A percentile compares a stretch with the other conserved stretches of the same genome.
phyloP scores from a whole-genome alignment of 2,113 vertebrate species.

The Cnemophilus loriae region DNA sequence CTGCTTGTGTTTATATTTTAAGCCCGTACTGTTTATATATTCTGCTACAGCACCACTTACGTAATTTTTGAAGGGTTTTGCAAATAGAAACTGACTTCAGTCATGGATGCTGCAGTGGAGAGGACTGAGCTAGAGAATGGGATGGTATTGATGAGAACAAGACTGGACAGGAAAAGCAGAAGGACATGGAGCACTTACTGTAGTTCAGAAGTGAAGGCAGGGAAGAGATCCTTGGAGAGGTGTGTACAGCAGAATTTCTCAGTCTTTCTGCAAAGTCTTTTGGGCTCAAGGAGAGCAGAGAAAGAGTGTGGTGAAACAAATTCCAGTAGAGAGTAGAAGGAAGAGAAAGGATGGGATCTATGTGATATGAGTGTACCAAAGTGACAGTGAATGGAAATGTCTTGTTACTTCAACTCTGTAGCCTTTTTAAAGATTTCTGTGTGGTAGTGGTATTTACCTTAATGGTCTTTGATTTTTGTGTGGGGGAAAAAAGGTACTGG shows the following conservation, averaged over 20 bases:
- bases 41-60: neutral
- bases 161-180: neutral
- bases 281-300: neutral
- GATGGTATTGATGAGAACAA: neutral
- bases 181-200: neutral
- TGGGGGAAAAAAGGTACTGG: neutral
- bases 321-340: neutral
- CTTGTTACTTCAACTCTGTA: neutral
- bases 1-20: neutral
- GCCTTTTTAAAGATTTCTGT: neutral
- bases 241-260: neutral
- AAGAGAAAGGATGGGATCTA: neutral
- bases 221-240: neutral
- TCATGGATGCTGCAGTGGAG: neutral
- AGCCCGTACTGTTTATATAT: neutral
- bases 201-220: neutral
- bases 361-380: neutral
- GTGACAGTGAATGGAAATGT: neutral
- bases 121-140: neutral
- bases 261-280: neutral
- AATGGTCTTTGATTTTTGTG: neutral
- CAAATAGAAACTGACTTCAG: neutral
- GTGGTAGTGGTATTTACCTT: neutral
- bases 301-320: neutral
- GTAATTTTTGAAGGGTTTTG: neutral